Base-by-base conservation (phyloP, 1,140 invertebrate species). In the Pseudoatta argentina region DNA sequence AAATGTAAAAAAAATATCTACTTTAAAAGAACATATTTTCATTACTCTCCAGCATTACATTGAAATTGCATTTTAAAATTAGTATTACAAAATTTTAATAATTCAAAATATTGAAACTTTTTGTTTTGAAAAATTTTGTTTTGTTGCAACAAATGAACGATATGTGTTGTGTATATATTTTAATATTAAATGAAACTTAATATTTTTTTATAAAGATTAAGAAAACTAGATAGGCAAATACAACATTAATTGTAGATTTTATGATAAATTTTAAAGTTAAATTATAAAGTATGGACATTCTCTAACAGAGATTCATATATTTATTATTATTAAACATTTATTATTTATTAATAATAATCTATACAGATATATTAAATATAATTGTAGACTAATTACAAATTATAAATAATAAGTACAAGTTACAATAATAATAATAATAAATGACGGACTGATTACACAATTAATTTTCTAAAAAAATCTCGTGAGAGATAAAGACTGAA, bases 291-390 rank as follows among this genome's bases (percentile, higher is more conserved):
- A 24, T 21, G 21, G 12, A 5, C 57, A 21, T n/a, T 77, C 6
- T 21, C 6, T 21, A 66, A 39, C 34, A 57, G 12, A 16, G 39
- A 77, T 48, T 24, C 30, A 18, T 73, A 57, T 75, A 59, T 51
- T 78, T 63, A 77, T 77, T 75, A 34, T 75, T 66, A 30, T 51
- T 27, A 6, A 77, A 77, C 44, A 61, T 66, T 78, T 16, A 61
- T 77, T 24, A 1, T 69, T 6, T 39, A 21, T 55, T 64, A 79
- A 55, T 81, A 34, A 53, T 48, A 77, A 77, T 77, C 30, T 7
- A 48, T 18, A 21, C 7, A 30, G 5, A 48, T 61, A n/a, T 30
- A 66, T 66, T 30, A 18, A 6, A 18, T 71, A 18, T 71, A 24
- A 14, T 81, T 10, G 3, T 27, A 21, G 2, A 71, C 8, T 24